phyloP scores from a whole-genome alignment of 1,140 invertebrate species.

The Lethrus apterus region DNA sequence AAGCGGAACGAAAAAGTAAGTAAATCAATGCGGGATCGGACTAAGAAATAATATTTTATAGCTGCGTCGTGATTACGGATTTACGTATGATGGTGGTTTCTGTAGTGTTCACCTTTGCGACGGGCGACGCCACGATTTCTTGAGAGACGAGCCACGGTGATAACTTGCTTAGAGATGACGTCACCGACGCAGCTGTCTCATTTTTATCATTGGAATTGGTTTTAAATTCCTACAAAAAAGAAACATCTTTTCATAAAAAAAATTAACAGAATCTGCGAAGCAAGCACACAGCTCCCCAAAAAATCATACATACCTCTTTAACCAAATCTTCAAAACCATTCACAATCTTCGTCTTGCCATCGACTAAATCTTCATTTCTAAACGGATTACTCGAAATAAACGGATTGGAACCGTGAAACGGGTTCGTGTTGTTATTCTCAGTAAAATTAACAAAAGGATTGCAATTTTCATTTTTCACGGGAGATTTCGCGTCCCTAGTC shows the following conservation, averaged over 20 bases:
- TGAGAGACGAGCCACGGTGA: constrained; percentile 75
- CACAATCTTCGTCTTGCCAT: constrained; percentile 25
- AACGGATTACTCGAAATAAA: constrained; percentile 44
- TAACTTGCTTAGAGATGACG: constrained; percentile 46
- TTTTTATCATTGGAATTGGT: background rate
- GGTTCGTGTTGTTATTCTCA: constrained; percentile 42
- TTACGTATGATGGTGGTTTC: constrained; percentile 68
- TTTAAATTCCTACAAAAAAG: background rate
- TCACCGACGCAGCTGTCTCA: constrained; percentile 32
- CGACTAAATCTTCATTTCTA: constrained; percentile 25
- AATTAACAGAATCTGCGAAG: background rate
- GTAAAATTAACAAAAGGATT: constrained; percentile 41
- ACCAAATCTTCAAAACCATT: constrained; percentile 9
- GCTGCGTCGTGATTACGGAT: constrained; percentile 77
- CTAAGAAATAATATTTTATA: constrained; percentile 44
- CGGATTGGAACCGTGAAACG: constrained; percentile 50
- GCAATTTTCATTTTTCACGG: constrained; percentile 23
- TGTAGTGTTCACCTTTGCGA: constrained; percentile 55
- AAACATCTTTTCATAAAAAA: background rate
- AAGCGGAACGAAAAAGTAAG: too few species aligned
- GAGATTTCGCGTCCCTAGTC: constrained; percentile 13
- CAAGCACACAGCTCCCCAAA: background rate
- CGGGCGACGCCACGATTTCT: constrained; percentile 48
- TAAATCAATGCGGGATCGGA: too few species aligned
- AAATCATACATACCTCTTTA: constrained; percentile 15